Evolutionary conservation across 2,888 invertebrate species (phyloP), one percentile per base, ranked within the genome.

Genomic region (Lampropteryx suffumata): DNA sequence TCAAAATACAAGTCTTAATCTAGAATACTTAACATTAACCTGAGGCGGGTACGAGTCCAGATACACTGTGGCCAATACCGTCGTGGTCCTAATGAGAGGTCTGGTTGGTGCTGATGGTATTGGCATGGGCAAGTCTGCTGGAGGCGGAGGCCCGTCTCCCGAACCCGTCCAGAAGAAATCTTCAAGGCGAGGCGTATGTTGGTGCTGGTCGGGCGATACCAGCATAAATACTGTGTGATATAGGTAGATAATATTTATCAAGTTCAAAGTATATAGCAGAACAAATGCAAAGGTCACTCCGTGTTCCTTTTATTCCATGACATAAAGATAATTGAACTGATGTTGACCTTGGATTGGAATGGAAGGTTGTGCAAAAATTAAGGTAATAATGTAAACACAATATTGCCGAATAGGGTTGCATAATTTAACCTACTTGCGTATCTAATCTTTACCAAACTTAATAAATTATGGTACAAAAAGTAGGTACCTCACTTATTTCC

Each of bases 101-200:
- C 82, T 82, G 5, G 84, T 69, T 0, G 89, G 86, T 70, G 71
- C 82, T 2, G 78, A 66, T 1, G 84, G 77, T 1, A 67, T 57
- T 1, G 88, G 76, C 54, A 65, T 76, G 48, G 91, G 92, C 34
- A 87, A 86, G 66, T 84, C 92, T 62, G 91, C 90, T 68, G 83
- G 92, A 0, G 92, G 91, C 6, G 93, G 91, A 0, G 94, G 94
- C 0, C 95, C 96, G 72, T 96, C 96, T 0, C 96, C 96, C 0
- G 95, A 95, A 0, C 96, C 96, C 0, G 96, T 96, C 97, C 97
- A 97, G 79, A 97, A 95, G 82, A 97, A 97, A 77, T 97, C 96
- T 69, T 96, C 96, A 48, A 97, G 83, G 33, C 93, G 92, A 11
- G 89, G 90, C n/a, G 90, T 90, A 9, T 60, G 74, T 21, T 82